Conservation (phyloP, 2,797 vertebrate genomes). For the Anniella stebbinsi region DNA sequence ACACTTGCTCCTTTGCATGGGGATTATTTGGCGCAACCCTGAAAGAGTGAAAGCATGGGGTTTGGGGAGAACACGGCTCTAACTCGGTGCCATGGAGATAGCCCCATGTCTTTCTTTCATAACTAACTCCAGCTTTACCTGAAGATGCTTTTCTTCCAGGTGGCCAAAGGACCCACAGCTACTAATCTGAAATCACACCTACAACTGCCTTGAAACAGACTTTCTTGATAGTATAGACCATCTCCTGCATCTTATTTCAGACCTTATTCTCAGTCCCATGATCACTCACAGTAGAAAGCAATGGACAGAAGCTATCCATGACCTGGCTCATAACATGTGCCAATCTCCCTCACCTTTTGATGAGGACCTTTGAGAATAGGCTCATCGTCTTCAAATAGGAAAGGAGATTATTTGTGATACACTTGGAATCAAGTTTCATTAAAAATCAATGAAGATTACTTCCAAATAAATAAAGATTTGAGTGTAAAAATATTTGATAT, state of each 20-base stretch:
- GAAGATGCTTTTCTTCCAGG: neutral
- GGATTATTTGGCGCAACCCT: too few species aligned
- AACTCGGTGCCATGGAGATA: too few species aligned
- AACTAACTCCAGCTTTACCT: neutral
- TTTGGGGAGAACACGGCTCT: too few species aligned
- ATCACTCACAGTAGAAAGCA: neutral
- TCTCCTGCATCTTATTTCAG: neutral
- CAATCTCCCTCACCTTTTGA: neutral
- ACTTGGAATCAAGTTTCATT: neutral
- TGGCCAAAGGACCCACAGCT: neutral
- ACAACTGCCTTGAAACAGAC: neutral
- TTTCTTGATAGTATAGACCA: neutral
- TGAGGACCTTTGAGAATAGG: neutral
- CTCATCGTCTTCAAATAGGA: neutral
- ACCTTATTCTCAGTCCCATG: neutral
- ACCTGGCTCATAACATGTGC: neutral
- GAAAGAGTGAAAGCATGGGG: too few species aligned
- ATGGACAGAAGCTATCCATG: neutral
- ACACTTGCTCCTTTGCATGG: too few species aligned
- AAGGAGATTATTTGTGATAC: neutral
- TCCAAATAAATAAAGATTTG: neutral
- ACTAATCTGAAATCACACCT: neutral
- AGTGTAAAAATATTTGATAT: neutral
- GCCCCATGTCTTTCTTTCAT: neutral
- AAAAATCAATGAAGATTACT: neutral